phyloP scores from a whole-genome alignment of 2,888 invertebrate genomes.

The Hydrotaea cyrtoneurina region DNA sequence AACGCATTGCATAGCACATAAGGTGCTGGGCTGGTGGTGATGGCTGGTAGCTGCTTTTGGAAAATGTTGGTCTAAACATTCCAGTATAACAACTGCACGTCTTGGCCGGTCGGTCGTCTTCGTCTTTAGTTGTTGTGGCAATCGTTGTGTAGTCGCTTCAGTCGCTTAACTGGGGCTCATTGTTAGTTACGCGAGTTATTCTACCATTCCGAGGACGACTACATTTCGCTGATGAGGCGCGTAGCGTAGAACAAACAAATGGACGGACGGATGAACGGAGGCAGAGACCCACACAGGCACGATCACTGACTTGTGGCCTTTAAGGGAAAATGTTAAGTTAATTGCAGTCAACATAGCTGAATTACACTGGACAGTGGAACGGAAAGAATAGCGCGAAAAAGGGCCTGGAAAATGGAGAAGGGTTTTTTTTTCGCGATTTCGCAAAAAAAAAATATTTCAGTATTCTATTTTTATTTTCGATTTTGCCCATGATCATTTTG shows the following conservation, averaged over 20 bases:
- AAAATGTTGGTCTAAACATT: constrained; percentile 65
- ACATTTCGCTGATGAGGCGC: constrained; percentile 23
- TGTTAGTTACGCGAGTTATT: constrained; percentile 47
- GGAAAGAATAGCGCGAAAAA: background rate
- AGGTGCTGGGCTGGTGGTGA: constrained; percentile 46
- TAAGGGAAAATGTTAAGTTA: constrained; percentile 68
- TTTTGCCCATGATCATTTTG: no score
- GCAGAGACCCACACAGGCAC: constrained; percentile 48
- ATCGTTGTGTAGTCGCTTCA: constrained; percentile 6
- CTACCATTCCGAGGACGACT: constrained; percentile 54
- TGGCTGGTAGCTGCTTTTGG: constrained; percentile 50
- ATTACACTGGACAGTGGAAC: constrained; percentile 42
- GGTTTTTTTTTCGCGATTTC: no score
- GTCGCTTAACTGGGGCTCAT: constrained; percentile 43
- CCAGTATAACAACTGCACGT: constrained; percentile 61
- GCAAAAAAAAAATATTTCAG: no score
- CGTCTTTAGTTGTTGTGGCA: constrained; percentile 36
- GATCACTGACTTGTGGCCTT: constrained; percentile 66
- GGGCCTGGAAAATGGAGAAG: no score
- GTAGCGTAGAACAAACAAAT: constrained; percentile 20
- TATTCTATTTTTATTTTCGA: no score
- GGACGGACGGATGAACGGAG: background rate
- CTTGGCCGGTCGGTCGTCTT: constrained; percentile 36
- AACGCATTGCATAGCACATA: constrained; percentile 49
- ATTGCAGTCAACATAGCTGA: constrained; percentile 63